Conservation (phyloP, 2,113 vertebrate genomes). For the Pristiophorus japonicus region DNA sequence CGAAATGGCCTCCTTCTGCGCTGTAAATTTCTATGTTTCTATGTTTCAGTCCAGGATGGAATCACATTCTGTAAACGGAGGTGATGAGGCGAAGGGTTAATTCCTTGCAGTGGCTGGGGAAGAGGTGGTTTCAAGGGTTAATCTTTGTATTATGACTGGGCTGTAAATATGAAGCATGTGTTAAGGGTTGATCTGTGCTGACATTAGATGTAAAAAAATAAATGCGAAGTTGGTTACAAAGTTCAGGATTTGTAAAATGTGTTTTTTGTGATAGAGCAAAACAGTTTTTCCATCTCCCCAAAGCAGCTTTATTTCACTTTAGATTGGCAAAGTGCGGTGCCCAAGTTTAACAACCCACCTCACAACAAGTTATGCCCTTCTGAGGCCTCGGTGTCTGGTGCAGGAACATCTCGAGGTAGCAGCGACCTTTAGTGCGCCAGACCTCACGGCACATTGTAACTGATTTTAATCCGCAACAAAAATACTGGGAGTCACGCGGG, state of each 20-base stretch:
- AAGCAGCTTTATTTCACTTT: background rate
- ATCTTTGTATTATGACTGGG: background rate
- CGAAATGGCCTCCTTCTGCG: too few relatives aligned
- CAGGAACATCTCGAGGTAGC: background rate
- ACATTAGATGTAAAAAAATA: background rate
- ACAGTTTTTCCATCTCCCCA: background rate
- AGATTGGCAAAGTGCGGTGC: background rate
- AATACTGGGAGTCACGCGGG: background rate
- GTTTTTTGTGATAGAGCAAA: background rate
- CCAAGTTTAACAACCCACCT: background rate
- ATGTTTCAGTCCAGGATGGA: background rate
- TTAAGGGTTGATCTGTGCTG: background rate
- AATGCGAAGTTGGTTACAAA: background rate
- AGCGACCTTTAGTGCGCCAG: background rate
- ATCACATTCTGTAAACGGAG: background rate
- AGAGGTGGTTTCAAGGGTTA: background rate
- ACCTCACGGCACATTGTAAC: background rate
- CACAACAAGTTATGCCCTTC: background rate
- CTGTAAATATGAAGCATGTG: background rate
- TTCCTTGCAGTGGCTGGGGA: background rate
- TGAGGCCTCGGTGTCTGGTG: background rate
- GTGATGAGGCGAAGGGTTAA: background rate
- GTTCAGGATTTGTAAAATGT: background rate
- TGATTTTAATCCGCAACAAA: background rate
- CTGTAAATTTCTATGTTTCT: too few relatives aligned